phyloP scores from a whole-genome alignment of 2,113 vertebrate species.

The Oreocharis arfaki region DNA sequence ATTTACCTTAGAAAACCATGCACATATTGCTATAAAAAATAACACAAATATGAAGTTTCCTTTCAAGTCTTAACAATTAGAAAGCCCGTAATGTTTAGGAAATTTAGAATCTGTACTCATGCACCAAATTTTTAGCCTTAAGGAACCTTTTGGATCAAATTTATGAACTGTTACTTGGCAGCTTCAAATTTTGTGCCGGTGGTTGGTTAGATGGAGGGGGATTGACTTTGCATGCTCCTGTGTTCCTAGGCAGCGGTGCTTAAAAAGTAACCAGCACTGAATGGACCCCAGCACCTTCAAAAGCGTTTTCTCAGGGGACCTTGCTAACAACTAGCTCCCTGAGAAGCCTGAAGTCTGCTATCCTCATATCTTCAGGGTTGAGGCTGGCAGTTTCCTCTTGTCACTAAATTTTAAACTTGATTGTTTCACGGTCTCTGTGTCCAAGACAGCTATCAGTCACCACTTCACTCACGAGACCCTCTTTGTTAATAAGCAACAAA shows the following conservation, averaged over 20 bases:
- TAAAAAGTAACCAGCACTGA: not conserved
- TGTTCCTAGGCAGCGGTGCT: not conserved
- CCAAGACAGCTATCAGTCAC: not conserved
- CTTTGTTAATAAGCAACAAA: not conserved
- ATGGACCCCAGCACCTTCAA: not conserved
- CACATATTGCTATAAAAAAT: not conserved
- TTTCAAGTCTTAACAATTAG: not conserved
- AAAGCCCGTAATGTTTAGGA: not conserved
- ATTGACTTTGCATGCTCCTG: not conserved
- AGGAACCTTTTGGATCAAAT: not conserved
- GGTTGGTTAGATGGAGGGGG: not conserved
- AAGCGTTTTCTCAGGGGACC: not conserved
- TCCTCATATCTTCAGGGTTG: not conserved
- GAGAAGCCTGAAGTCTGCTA: not conserved
- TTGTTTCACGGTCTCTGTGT: not conserved
- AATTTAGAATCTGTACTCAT: not conserved
- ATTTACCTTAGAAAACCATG: not conserved
- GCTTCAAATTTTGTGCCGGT: not conserved
- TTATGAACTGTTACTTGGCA: not conserved
- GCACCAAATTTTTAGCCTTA: not conserved
- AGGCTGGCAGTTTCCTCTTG: not conserved
- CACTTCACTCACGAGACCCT: not conserved
- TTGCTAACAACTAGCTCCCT: not conserved
- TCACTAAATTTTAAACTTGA: not conserved
- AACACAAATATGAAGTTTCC: not conserved